phyloP scores from a whole-genome alignment of 2,113 vertebrate species.

The Scomber japonicus region DNA sequence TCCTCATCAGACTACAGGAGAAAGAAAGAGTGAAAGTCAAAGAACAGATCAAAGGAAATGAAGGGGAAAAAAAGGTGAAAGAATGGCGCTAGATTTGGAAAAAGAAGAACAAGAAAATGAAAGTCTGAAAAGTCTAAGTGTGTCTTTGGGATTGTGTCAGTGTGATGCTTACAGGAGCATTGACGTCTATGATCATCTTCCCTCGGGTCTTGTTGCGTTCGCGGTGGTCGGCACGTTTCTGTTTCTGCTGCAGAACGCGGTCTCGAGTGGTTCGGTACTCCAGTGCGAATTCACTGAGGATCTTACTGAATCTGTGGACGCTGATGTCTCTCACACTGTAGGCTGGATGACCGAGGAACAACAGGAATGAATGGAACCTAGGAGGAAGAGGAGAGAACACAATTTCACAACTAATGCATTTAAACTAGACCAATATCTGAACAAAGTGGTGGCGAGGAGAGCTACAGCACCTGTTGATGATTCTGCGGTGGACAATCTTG shows the following conservation, averaged over 20 bases:
- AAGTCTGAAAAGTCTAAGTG: background rate
- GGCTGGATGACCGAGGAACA: slow-evolving; percentile 93
- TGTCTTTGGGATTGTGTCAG: background rate
- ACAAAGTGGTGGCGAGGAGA: background rate
- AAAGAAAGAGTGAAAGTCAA: slow-evolving; percentile 62
- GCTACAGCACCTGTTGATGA: slow-evolving; percentile 92
- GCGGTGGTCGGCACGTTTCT: slow-evolving; percentile 95
- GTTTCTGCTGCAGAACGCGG: slow-evolving; percentile 95
- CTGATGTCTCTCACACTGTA: slow-evolving; percentile 93
- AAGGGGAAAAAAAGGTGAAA: background rate
- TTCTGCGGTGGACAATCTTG: slow-evolving; percentile 95
- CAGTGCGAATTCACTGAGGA: slow-evolving; percentile 95
- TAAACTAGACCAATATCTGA: too few relatives aligned
- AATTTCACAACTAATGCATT: too few relatives aligned
- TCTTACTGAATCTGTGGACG: slow-evolving; percentile 95
- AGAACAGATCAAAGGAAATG: slow-evolving; percentile 24
- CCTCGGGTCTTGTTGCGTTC: slow-evolving; percentile 97
- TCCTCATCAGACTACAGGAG: slow-evolving; percentile 93
- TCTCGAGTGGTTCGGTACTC: slow-evolving; percentile 97
- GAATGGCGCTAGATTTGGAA: slow-evolving; percentile 7
- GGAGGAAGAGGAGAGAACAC: background rate
- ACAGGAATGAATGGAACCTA: slow-evolving; percentile 95
- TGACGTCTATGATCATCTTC: slow-evolving; percentile 98
- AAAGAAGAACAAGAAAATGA: background rate
- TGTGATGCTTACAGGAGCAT: slow-evolving; percentile 75